Base-by-base conservation (phyloP, 2,888 invertebrate species). In the Andrena camellia region DNA sequence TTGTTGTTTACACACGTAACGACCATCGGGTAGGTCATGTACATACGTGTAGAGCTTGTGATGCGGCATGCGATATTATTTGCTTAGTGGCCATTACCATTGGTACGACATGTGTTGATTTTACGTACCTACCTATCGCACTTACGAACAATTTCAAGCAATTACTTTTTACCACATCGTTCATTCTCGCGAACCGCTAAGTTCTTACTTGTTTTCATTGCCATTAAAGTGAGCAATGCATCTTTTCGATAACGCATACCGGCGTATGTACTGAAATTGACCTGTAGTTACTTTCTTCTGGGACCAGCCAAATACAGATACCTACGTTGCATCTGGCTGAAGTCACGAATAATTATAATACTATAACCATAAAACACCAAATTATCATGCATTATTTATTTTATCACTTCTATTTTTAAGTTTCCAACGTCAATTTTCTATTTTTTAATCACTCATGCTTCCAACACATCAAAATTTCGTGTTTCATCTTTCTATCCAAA, bases 31-130 rank as follows among this genome's bases (percentile, higher is more conserved):
- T 20, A 80, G 77, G 66, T 78, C 79, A 66, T 66, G 76, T 72
- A 71, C 79, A 60, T 66, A 71, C 79, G 63, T 66, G 76, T 72
- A 66, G 29, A 69, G 62, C 73, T 62, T 68, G 50, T 77, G 83
- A 88, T 70, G 73, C 62, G 86, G 86, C 91, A 90, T 90, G 90
- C 89, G 77, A 91, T 86, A 88, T 83, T 92, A 89, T 92, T 92
- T 92, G 89, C 85, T 72, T 77, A 81, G 78, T 66, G 84, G 84
- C 87, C 80, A 87, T 89, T 90, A 89, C 78, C 69, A 71, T 72
- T 48, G 59, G 35, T 76, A 64, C 64, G 62, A 60, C 70, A 70
- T 42, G 68, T 86, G 76, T 92, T 90, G 87, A 87, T 86, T 81
- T 77, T 79, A 62, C 86, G 68, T 87, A 83, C 72, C 62, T 87